Conservation (phyloP, 2,113 vertebrate species). For the Xerus inauris region DNA sequence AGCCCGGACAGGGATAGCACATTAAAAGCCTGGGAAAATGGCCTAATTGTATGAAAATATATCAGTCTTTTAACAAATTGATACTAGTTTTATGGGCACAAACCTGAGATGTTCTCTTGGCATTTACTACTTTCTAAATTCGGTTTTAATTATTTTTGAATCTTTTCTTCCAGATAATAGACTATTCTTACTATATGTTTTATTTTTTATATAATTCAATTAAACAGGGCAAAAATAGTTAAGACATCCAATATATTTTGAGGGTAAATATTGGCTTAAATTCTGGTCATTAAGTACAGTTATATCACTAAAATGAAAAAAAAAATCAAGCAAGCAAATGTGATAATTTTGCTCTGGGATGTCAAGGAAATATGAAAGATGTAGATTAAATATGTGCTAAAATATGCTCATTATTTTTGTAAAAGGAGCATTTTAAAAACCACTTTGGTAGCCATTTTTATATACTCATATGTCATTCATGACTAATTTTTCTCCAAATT, state of each 20-base stretch:
- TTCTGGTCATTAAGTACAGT: not conserved
- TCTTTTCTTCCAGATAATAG: not conserved
- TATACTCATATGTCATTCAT: not conserved
- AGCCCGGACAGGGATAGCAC: rapidly evolving
- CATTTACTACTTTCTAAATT: not conserved
- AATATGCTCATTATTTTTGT: no score
- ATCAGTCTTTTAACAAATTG: not conserved
- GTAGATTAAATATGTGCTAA: not conserved
- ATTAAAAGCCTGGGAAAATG: not conserved
- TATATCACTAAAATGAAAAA: not conserved
- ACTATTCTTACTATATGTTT: not conserved
- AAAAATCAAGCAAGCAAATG: not conserved
- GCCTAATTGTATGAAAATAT: not conserved
- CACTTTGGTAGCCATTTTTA: not conserved
- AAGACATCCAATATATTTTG: not conserved
- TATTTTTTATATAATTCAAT: not conserved
- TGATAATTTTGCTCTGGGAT: not conserved
- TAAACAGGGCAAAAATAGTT: not conserved
- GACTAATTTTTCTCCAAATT: not conserved
- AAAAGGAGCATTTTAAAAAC: not conserved
- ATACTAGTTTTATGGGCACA: not conserved
- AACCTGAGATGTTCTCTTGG: not conserved
- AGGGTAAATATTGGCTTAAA: not conserved
- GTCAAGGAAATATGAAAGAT: not conserved
- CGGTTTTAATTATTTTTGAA: not conserved